These are phyloP conservation scores for Eumaeus atala DNA, from an alignment of 1,140 invertebrate genomes.

Conservation along the genomic window DNA sequence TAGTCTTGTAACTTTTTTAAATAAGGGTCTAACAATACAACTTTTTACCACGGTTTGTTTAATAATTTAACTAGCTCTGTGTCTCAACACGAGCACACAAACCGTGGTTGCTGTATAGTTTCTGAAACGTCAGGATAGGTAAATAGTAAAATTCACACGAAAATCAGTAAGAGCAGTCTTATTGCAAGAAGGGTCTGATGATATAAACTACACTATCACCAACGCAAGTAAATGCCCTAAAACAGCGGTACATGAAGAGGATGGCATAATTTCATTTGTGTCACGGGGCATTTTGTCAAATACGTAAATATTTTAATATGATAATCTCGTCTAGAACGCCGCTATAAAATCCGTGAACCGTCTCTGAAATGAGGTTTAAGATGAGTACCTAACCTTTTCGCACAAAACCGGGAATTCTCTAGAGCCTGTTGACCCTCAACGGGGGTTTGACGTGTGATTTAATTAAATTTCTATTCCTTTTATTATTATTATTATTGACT, in stretches of 20 bases:
- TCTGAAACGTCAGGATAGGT: too few species aligned
- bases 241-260: not conserved
- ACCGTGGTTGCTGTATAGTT: too few species aligned
- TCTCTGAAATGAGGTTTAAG: not conserved
- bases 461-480: slow-evolving; percentile 4
- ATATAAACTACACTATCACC: too few species aligned
- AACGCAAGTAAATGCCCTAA: too few species aligned
- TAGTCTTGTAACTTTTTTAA: too few species aligned
- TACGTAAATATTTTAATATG: slow-evolving; percentile 9
- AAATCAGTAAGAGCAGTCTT: too few species aligned
- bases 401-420: not conserved
- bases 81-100: too few species aligned
- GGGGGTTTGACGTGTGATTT: not conserved
- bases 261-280: slow-evolving; percentile 3
- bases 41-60: too few species aligned
- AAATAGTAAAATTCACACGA: too few species aligned
- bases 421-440: not conserved
- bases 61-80: too few species aligned
- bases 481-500: not conserved
- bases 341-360: slow-evolving; percentile 2
- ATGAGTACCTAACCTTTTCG: not conserved
- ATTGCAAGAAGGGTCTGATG: too few species aligned
- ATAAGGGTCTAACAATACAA: too few species aligned
- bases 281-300: slow-evolving; percentile 1
- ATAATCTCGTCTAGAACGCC: slow-evolving; percentile 2